phyloP scores from a whole-genome alignment of 2,888 invertebrate genomes.

The Sthenelais limicola region DNA sequence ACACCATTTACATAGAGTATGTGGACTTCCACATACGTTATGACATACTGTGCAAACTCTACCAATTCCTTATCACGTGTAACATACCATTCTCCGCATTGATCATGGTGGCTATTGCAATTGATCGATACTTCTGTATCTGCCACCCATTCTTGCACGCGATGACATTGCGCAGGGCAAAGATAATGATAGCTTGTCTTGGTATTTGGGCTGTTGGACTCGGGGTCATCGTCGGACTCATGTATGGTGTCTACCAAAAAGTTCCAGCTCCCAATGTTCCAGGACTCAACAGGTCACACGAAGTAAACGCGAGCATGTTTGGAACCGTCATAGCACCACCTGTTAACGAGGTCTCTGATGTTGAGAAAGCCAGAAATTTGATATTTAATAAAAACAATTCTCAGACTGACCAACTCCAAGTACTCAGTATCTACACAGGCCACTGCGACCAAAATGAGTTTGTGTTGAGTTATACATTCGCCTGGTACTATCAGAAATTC shows the following conservation, averaged over 20 bases:
- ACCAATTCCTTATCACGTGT: conserved; percentile 64
- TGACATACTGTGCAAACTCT: conserved; percentile 62
- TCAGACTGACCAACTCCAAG: not conserved
- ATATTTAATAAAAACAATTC: conserved; percentile 7
- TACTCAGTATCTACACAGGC: conserved; percentile 49
- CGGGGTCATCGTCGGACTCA: conserved; percentile 60
- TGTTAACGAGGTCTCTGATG: no score
- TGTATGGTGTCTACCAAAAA: conserved; percentile 55
- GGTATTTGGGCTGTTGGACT: conserved; percentile 58
- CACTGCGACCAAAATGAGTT: conserved; percentile 56
- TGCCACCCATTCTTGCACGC: conserved; percentile 65
- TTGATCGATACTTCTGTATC: conserved; percentile 64
- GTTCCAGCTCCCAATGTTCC: not conserved
- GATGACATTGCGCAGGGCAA: conserved; percentile 56
- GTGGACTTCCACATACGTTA: conserved; percentile 55
- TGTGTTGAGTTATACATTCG: conserved; percentile 55
- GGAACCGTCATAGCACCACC: not conserved
- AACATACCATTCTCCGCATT: conserved; percentile 66
- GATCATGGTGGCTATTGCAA: conserved; percentile 61
- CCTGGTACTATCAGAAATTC: conserved; percentile 63
- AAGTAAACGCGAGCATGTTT: not conserved
- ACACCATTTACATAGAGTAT: conserved; percentile 64
- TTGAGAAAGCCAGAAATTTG: not conserved
- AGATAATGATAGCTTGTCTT: conserved; percentile 56
- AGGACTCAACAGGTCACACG: not conserved